Base-by-base conservation (phyloP, 53 echinoderm and acorn worm genomes). In the Crossaster papposus region DNA sequence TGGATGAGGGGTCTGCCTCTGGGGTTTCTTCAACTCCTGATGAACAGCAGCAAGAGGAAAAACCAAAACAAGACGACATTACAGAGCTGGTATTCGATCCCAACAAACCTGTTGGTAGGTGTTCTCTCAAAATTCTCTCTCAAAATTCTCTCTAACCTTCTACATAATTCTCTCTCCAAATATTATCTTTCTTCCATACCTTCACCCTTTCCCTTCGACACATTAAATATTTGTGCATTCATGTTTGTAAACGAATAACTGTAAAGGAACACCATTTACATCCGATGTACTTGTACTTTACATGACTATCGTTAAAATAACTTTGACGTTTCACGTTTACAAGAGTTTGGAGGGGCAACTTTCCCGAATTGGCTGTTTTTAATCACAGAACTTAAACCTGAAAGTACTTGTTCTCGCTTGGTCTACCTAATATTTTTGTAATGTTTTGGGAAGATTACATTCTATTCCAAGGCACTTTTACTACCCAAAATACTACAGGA, bases 81-180 rank as follows among this genome's bases (percentile, higher is more conserved):
- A 53, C 5, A 72, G 52, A 52, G 72, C 84, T 84, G 37, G 53
- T 71, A 28, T 84, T 84, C 72, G 84, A 84, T 72, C 84, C 84
- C 84, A 84, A 84, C 84, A 84, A 72, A 51, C 51, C 84, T 84
- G 84, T 84, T 84, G 84, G 84, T 84, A 89, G 80, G 68, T 89
- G 87, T 31, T 87, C n/a, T 63, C 38, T 58, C 65, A 78, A 10
- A 63, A n/a, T 63, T 70, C 23, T 79, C n/a, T n/a, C n/a, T n/a
- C n/a, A n/a, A n/a, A n/a, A 7, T 75, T 54, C 37, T 7, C 18
- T 35, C 28, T 55, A 18, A 58, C 51, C 44, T 9, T 44, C 44
- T 44, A 9, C 44, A 44, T 44, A 0, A 44, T 44, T 44, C 44
- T 44, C 9, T 44, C 44, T 44, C 9, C 51, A 73, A 51, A 3